Evolutionary conservation across 1,140 invertebrate genomes (phyloP).

Genomic region (Micrasema longulum): DNA sequence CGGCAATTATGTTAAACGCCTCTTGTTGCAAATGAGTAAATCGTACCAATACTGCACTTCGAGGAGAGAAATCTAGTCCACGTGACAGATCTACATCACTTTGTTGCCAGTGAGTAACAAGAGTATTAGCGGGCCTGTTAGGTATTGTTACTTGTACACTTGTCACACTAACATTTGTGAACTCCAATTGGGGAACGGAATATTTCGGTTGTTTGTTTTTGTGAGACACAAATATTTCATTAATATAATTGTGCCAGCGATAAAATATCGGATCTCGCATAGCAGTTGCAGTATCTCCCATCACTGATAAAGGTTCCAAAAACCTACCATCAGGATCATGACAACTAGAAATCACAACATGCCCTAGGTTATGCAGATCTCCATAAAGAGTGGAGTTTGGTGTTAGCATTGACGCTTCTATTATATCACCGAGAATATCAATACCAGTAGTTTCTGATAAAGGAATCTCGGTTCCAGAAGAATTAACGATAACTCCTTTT

Average conservation of each 20-base stretch:
- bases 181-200: slow-evolving; percentile 67
- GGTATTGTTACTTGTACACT: slow-evolving; percentile 64
- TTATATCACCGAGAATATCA: slow-evolving; percentile 66
- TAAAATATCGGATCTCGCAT: slow-evolving; percentile 67
- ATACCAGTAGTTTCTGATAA: slow-evolving; percentile 66
- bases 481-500: slow-evolving; percentile 52
- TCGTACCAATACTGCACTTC: slow-evolving; percentile 74
- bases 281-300: slow-evolving; percentile 61
- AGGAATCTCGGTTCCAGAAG: slow-evolving; percentile 58
- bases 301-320: slow-evolving; percentile 56
- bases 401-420: slow-evolving; percentile 61
- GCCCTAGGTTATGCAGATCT: slow-evolving; percentile 65
- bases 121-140: slow-evolving; percentile 64
- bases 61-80: slow-evolving; percentile 80
- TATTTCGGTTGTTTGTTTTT: slow-evolving; percentile 63
- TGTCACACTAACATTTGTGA: slow-evolving; percentile 71
- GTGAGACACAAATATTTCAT: slow-evolving; percentile 58
- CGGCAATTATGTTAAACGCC: slow-evolving; percentile 75
- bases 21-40: slow-evolving; percentile 82
- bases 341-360: slow-evolving; percentile 60
- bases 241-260: slow-evolving; percentile 61
- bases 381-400: slow-evolving; percentile 65
- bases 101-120: slow-evolving; percentile 79
- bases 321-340: slow-evolving; percentile 67
- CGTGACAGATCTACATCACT: slow-evolving; percentile 78